Evolutionary conservation across 2,888 invertebrate species (phyloP).

Genomic region (Galeruca laticollis): DNA sequence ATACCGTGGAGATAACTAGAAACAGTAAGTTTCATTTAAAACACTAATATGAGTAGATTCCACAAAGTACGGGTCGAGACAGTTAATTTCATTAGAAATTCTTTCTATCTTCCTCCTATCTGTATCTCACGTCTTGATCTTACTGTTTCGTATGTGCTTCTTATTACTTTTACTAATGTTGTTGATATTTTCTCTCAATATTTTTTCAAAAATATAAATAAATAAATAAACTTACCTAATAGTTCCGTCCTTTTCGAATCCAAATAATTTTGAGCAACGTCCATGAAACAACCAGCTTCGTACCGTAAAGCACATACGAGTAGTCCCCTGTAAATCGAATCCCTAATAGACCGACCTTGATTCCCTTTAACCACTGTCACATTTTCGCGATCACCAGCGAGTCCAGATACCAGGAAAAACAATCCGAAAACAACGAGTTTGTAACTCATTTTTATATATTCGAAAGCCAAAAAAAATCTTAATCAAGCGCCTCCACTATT

Average conservation of each 20-base stretch:
- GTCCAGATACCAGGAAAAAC: constrained; percentile 34
- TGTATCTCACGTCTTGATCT: no score
- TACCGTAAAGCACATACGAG: constrained; percentile 53
- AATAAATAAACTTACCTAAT: constrained; percentile 55
- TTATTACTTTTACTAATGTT: no score
- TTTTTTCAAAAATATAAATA: no score
- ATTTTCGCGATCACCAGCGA: constrained; percentile 29
- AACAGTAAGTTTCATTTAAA: no score
- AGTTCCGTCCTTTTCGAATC: constrained; percentile 50
- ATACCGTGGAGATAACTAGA: no score
- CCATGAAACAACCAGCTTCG: constrained; percentile 56
- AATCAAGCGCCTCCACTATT: constrained; percentile 10
- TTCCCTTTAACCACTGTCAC: constrained; percentile 26
- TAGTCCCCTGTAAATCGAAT: constrained; percentile 49
- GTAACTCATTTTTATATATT: constrained; percentile 40
- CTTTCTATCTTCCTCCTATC: no score
- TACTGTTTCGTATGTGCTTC: no score
- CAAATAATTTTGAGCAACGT: constrained; percentile 54
- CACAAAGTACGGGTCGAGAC: no score
- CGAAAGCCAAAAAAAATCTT: not conserved
- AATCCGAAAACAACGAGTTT: constrained; percentile 36
- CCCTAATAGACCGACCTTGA: constrained; percentile 39
- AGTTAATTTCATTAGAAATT: no score
- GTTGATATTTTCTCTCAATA: no score
- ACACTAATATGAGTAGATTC: no score